phyloP scores from a whole-genome alignment of 2,888 invertebrate genomes.

The Callimorpha dominula region DNA sequence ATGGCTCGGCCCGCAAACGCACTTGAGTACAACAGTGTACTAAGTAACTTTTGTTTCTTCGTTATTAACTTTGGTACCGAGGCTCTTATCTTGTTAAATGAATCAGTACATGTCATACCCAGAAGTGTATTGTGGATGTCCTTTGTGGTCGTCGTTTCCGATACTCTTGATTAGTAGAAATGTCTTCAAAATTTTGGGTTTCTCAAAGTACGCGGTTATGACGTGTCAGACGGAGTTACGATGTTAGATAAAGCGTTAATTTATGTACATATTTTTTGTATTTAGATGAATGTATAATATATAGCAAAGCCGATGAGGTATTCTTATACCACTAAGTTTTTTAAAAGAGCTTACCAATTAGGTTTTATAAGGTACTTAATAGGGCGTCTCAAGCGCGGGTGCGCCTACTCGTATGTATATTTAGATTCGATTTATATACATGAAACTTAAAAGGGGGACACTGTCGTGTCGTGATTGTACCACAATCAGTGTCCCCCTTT shows the following conservation, averaged over 20 bases:
- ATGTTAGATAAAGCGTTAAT: not conserved
- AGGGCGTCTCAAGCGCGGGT: too few species aligned
- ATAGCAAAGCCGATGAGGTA: not conserved
- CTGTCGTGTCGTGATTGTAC: too few species aligned
- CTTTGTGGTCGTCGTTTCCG: slow-evolving; percentile 6
- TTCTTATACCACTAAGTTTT: too few species aligned
- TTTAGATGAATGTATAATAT: not conserved
- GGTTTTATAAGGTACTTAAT: too few species aligned
- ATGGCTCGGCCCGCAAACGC: too few species aligned
- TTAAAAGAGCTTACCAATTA: too few species aligned
- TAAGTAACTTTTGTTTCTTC: not conserved
- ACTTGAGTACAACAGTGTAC: too few species aligned
- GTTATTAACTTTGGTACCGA: too few species aligned
- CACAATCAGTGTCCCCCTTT: too few species aligned
- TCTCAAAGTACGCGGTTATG: not conserved
- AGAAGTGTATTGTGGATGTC: not conserved
- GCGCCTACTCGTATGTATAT: too few species aligned
- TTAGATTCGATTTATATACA: too few species aligned
- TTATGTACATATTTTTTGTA: not conserved
- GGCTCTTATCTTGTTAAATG: not conserved
- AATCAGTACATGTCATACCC: not conserved
- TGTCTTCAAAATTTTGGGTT: not conserved
- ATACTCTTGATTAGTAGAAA: not conserved
- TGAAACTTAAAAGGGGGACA: too few species aligned
- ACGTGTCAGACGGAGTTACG: not conserved